Evolutionary conservation across 92 coral and sea anemone species (phyloP), one percentile per base, ranked within the genome.

Genomic region (Nematostella vectensis): DNA sequence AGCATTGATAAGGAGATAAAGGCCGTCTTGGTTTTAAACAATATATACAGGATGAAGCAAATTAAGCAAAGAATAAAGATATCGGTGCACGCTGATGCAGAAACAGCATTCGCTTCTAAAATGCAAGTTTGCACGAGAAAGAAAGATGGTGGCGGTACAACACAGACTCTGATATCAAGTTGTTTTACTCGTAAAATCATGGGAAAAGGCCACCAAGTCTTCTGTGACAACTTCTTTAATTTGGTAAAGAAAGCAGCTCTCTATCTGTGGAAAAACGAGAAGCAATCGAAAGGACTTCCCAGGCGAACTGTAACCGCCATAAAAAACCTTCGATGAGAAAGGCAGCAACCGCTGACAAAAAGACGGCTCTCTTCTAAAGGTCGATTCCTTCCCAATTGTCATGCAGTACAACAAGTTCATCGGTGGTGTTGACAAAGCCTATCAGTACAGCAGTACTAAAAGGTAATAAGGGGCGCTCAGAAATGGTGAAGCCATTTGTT

Each of bases 231-330:
- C 39, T 79, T 73, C 51, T 74, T 65, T 38, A 59, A 70, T 6
- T 59, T 67, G 4, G 25, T 74, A n/a, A 21, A 31, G 12, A 55
- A 74, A 0, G 76, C 76, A 3, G 17, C 38, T 55, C 11, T 76
- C 61, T 29, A 11, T 49, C 17, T 82, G 83, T 77, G 89, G 84
- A 23, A 81, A 74, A 1, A 58, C 61, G n/a, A 43, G 76, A 12
- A 50, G 40, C 15, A 62, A 81, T 44, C 57, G 71, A 24, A 58
- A 37, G 16, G 76, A 58, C 50, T 44, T 76, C 44, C 87, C 87
- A 11, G 26, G 29, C 2, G n/a, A n/a, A n/a, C n/a, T n/a, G n/a
- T n/a, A n/a, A n/a, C 49, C 15, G 51, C 48, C 31, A 68, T 25
- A 30, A 68, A 39, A 43, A 59, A 30, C 22, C 40, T 49, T 0